Evolutionary conservation across 2,113 vertebrate genomes (phyloP).

Genomic region (Cepphus grylle): DNA sequence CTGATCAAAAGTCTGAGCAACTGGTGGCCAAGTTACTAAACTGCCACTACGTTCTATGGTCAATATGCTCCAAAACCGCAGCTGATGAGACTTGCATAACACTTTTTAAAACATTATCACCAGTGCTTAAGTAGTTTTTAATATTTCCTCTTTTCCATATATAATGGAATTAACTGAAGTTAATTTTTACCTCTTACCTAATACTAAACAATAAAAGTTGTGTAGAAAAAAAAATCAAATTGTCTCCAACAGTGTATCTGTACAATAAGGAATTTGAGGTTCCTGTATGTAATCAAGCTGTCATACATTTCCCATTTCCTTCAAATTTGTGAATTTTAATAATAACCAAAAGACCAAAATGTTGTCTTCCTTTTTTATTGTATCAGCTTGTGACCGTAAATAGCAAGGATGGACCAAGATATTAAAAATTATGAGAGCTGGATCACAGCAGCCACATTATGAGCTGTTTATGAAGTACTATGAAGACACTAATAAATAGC

Average conservation of each 20-base stretch:
- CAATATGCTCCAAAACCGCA: neutral
- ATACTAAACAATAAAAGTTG: neutral
- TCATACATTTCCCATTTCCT: neutral
- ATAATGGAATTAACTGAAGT: neutral
- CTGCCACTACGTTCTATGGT: fast-evolving
- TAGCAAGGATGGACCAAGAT: neutral
- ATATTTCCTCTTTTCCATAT: neutral
- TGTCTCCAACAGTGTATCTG: neutral
- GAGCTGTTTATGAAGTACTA: neutral
- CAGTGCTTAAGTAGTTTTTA: neutral
- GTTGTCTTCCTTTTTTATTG: neutral
- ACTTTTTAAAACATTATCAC: neutral
- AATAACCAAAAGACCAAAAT: neutral
- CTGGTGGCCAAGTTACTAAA: neutral
- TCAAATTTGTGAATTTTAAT: neutral
- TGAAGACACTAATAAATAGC: neutral
- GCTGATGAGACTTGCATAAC: neutral
- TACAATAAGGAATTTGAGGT: neutral
- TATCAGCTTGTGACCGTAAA: neutral
- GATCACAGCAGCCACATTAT: neutral
- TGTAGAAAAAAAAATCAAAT: neutral
- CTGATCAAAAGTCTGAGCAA: neutral
- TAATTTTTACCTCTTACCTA: neutral
- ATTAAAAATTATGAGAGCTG: neutral
- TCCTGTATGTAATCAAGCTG: neutral